Base-by-base conservation (phyloP, 2,888 invertebrate species). In the Nudaria mundana region DNA sequence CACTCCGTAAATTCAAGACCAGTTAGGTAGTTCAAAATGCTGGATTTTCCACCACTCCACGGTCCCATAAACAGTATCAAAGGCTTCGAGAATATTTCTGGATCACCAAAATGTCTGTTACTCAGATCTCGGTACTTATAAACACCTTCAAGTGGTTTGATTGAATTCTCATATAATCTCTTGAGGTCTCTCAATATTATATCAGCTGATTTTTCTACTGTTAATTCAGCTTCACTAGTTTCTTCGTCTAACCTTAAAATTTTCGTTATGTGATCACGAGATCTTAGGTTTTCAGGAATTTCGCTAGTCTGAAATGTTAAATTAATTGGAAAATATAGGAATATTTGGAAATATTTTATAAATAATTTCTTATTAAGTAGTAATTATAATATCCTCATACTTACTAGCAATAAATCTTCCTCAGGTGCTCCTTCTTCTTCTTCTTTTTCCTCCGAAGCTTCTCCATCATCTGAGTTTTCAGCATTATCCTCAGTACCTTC, bases 1-100 rank as follows among this genome's bases (percentile, higher is more conserved):
- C 94, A 93, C 57, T 93, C 91, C 16, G 93, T 94, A 72, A 95
- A 95, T 77, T 97, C 97, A 53, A 95, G 94, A 46, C 96, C 95
- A 25, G 97, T 91, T 52, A 98, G 89, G 81, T 98, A 98, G 81
- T 98, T 98, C 50, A 98, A 93, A 57, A 97, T 96, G 36, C 97
- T 94, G 1, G 97, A 97, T 87, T 98, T 98, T 50, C 98, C 98
- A 43, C 97, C 97, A 68, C 97, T 97, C 96, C 97, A 98, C 24
- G 98, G 97, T 26, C 98, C 98, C 95, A 98, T 96, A 69, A 98
- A 96, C 3, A 98, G 90, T 36, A 98, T 92, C 68, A 98, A 87
- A 2, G 98, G 98, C 71, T 97, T 98, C 2, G 97, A 96, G 78
- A 97, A 97, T 69, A 98, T 97, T 91, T 98, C 97, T 1, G 97